Base-by-base conservation (phyloP, 2,113 vertebrate genomes). In the Reinhardtius hippoglossoides region DNA sequence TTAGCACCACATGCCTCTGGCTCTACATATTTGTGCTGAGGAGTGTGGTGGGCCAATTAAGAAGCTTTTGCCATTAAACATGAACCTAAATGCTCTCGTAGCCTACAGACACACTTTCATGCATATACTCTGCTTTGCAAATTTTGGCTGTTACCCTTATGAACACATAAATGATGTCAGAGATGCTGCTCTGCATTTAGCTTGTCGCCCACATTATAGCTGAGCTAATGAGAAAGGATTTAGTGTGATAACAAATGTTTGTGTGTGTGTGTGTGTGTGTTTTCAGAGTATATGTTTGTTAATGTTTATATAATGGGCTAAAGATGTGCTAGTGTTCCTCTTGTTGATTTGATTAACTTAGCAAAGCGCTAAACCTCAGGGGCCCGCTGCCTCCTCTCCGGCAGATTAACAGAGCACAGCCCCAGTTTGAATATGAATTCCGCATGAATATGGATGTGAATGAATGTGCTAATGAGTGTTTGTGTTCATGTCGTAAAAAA, bases 331-430 rank as follows among this genome's bases (percentile, higher is more conserved):
- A 67, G 52, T 87, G 71, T 78, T 59, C 71, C 59, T 81, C 62
- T 61, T 56, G 85, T 87, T 83, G 83, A 89, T 89, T 91, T 90
- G 91, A 91, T 92, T 93, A 90, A 80, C 85, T 89, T 91, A 91
- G 92, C 87, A 87, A 90, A 91, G 84, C 80, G 67, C 86, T 86
- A 89, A 88, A 86, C 90, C 91, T 85, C 80, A 44, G 87, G 91
- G 90, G 67, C 77, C 63, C 26, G 76, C 81, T 81, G 86, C 78
- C 77, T 86, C 83, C 71, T 80, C 84, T 90, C 63, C 56, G 71
- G 42, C 76, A 91, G 90, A 92, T 93, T 88, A 93, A 90, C 87
- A 71, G 70, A 87, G 87, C 83, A 83, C 79, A 88, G 88, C 81
- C 76, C 73, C 61, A 72, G 85, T 82, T 70, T 83, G 85, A 90